These are phyloP conservation scores for Halcyon chelicuti DNA, from an alignment of 2,797 vertebrate genomes.

Conservation along the genomic window DNA sequence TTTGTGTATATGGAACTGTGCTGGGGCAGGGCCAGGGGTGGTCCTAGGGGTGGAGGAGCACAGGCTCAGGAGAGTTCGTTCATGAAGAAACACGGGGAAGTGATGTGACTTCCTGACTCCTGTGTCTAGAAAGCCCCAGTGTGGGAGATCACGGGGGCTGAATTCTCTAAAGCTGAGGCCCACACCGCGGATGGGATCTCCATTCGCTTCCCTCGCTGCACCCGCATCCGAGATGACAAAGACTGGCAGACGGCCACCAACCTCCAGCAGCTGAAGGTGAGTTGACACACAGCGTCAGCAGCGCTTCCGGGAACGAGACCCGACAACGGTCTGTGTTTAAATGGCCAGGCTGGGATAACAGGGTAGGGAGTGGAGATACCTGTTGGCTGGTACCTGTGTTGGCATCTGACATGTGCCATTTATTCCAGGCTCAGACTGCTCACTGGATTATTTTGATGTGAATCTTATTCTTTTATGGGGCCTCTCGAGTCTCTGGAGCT, in stretches of 20 bases:
- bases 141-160: conserved; percentile 98
- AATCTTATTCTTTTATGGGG: not conserved
- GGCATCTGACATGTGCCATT: not conserved
- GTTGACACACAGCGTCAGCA: accelerated
- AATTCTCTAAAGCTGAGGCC: conserved; percentile 96
- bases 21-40: accelerated
- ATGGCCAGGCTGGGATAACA: accelerated
- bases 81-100: accelerated
- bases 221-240: conserved; percentile 94
- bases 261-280: conserved; percentile 91
- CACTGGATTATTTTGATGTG: not conserved
- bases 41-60: not conserved
- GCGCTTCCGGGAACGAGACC: accelerated
- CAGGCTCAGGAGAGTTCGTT: accelerated
- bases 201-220: conserved; percentile 97
- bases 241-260: conserved; percentile 95
- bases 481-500: not conserved
- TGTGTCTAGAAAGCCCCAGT: conserved; percentile 88
- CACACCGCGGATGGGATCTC: conserved; percentile 98
- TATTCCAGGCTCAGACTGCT: not conserved
- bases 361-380: accelerated
- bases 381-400: not conserved
- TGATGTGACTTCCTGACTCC: not conserved
- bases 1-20: accelerated
- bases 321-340: accelerated